These are phyloP conservation scores for Adelphocoris suturalis DNA, from an alignment of 2,888 invertebrate species.

Conservation along the genomic window DNA sequence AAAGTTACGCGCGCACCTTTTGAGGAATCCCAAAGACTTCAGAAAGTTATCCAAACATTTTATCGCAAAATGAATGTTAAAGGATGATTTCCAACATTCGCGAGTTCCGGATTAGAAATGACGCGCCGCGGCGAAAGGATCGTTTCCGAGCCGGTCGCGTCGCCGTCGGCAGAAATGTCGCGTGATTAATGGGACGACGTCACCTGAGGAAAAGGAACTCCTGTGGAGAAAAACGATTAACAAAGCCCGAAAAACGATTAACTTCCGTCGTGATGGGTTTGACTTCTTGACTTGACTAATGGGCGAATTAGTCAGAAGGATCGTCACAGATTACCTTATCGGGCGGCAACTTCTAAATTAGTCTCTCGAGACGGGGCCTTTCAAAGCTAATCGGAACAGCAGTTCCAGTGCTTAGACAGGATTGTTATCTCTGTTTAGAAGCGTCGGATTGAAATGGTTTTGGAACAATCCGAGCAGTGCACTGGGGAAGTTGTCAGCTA, in stretches of 20 bases:
- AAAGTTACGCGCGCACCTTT: too few species aligned
- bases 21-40: too few species aligned
- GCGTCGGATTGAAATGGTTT: too few species aligned
- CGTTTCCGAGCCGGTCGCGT: slow-evolving; percentile 15
- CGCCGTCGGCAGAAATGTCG: slow-evolving; percentile 10
- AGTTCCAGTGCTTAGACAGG: background rate
- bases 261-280: slow-evolving; percentile 39
- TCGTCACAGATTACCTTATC: slow-evolving; percentile 42
- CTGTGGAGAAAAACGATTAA: slow-evolving; percentile 22
- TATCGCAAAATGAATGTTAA: too few species aligned
- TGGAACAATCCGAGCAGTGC: too few species aligned
- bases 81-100: background rate
- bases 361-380: background rate
- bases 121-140: background rate
- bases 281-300: slow-evolving; percentile 36
- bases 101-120: background rate
- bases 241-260: slow-evolving; percentile 30
- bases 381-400: background rate
- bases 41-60: too few species aligned
- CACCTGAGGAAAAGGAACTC: slow-evolving; percentile 9
- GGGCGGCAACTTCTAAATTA: slow-evolving; percentile 31
- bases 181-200: slow-evolving; percentile 21
- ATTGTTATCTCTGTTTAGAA: too few species aligned
- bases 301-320: slow-evolving; percentile 39
- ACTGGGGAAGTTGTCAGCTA: too few species aligned